Percentiles rank a stretch among this genome's conserved stretches.
Conservation (phyloP, 2,888 invertebrate genomes). For the Parnassius mnemosyne region DNA sequence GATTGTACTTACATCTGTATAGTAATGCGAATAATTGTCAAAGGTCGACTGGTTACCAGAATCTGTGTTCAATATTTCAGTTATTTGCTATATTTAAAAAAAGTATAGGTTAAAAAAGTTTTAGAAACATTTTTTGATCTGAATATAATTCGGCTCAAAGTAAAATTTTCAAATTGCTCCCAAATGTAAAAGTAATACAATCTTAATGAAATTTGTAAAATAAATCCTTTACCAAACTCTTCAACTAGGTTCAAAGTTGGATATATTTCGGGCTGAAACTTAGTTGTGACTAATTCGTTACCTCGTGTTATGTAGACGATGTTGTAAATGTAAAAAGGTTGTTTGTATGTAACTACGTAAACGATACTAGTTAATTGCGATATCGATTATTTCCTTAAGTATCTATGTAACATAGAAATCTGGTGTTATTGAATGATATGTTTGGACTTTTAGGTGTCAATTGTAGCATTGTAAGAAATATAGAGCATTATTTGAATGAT, state of each 20-base stretch:
- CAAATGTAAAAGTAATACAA: background rate
- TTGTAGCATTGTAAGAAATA: constrained; percentile 12
- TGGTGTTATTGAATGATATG: constrained; percentile 16
- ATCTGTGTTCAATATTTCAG: constrained; percentile 19
- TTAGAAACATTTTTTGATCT: constrained; percentile 14
- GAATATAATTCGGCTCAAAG: background rate
- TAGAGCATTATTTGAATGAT: background rate
- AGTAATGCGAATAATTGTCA: constrained; percentile 3
- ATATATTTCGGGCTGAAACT: constrained; percentile 31
- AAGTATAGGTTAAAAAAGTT: background rate
- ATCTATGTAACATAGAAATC: constrained; percentile 26
- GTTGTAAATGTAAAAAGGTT: constrained; percentile 42
- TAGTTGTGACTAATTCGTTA: constrained; percentile 46
- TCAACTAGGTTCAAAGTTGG: constrained; percentile 28
- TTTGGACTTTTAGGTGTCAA: constrained; percentile 23
- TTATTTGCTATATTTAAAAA: constrained; percentile 9
- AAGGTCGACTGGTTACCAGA: constrained; percentile 18
- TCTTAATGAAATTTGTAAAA: constrained; percentile 1
- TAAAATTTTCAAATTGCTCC: constrained; percentile 7
- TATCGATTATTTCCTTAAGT: constrained; percentile 30
- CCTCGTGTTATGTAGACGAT: constrained; percentile 45
- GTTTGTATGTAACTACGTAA: constrained; percentile 43
- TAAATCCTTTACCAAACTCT: background rate
- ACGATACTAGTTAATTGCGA: constrained; percentile 34
- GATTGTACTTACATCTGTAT: constrained; percentile 8